A percentile compares a stretch with the other conserved stretches of the same genome.
phyloP scores from a whole-genome alignment of 2,888 invertebrate species.

The Catotricha subobsoleta region DNA sequence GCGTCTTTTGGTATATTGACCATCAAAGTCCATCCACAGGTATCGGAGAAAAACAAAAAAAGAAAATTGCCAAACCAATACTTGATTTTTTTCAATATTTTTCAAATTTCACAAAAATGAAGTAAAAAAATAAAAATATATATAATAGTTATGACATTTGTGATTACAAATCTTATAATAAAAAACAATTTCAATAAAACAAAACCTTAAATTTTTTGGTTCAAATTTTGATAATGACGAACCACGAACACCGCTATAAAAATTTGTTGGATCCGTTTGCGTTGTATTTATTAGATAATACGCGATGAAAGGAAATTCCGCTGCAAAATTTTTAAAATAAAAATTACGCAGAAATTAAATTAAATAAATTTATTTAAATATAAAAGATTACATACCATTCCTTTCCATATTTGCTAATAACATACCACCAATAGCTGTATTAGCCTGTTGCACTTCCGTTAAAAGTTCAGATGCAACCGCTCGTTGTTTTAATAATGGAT shows the following conservation, averaged over 20 bases:
- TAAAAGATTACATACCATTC: conserved; percentile 39
- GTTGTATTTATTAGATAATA: conserved; percentile 79
- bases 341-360: background rate
- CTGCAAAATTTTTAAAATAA: conserved; percentile 29
- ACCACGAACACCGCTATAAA: conserved; percentile 69
- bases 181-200: no score
- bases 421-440: conserved; percentile 64
- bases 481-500: conserved; percentile 61
- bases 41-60: no score
- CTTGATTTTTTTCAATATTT: no score
- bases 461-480: conserved; percentile 59
- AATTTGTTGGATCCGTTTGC: conserved; percentile 67
- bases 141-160: background rate
- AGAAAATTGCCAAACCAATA: no score
- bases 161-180: background rate
- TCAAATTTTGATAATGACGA: conserved; percentile 74
- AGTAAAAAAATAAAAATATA: background rate
- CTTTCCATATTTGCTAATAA: conserved; percentile 78
- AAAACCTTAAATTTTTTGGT: conserved; percentile 44
- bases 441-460: conserved; percentile 47
- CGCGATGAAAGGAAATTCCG: conserved; percentile 81
- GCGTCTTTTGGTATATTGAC: no score
- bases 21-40: no score
- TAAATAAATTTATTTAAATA: background rate
- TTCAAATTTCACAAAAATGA: background rate